phyloP scores from a whole-genome alignment of 2,113 vertebrate species.

The Synchiropus splendidus region DNA sequence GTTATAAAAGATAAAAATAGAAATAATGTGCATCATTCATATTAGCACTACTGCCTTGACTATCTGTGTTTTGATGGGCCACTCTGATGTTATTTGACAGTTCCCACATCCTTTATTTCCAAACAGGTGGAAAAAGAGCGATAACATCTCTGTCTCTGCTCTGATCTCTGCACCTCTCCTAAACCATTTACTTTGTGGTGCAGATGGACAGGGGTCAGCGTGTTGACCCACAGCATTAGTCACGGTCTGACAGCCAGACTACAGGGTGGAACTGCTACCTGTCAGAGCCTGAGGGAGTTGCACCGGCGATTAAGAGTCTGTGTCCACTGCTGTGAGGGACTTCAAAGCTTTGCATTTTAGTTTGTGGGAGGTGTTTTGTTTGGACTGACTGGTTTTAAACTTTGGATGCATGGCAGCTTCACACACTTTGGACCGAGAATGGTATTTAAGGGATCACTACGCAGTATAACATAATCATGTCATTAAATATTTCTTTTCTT shows the following conservation, averaged over 20 bases:
- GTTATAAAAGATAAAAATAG: no score
- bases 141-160: slow-evolving; percentile 42
- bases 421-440: neutral
- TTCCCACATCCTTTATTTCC: slow-evolving; percentile 12
- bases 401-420: neutral
- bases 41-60: no score
- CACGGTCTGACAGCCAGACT: slow-evolving; percentile 21
- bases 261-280: slow-evolving; percentile 22
- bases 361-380: slow-evolving; percentile 10
- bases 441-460: no score
- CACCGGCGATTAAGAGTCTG: slow-evolving; percentile 29
- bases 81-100: slow-evolving; percentile 15
- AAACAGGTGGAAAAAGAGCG: slow-evolving; percentile 32
- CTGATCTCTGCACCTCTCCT: slow-evolving; percentile 17
- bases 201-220: slow-evolving; percentile 22
- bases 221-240: slow-evolving; percentile 27
- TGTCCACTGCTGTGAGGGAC: slow-evolving; percentile 4
- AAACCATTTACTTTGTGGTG: slow-evolving; percentile 4
- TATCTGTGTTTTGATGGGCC: neutral
- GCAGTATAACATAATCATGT: no score
- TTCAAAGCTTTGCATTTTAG: slow-evolving; percentile 26
- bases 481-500: no score
- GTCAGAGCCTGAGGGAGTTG: slow-evolving; percentile 21
- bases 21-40: no score
- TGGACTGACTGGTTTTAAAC: neutral